Evolutionary conservation across 2,113 vertebrate species (phyloP).

Genomic region (Pangasianodon gigas): DNA sequence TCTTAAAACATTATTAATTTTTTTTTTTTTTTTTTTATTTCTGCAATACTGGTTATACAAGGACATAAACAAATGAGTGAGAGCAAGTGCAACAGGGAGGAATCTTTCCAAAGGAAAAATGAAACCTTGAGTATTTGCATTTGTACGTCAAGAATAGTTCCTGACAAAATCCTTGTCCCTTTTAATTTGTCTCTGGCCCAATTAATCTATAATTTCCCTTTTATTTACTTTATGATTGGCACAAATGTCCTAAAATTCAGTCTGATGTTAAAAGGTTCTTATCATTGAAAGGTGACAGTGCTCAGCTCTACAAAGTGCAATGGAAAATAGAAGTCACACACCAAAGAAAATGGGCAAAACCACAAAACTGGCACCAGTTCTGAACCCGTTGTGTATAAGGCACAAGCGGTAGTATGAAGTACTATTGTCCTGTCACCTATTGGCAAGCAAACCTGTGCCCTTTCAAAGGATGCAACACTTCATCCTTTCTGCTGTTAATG

Average conservation of each 20-base stretch:
- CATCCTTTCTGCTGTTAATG: conserved; percentile 34
- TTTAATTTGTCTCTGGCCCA: neutral
- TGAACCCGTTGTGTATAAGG: conserved; percentile 40
- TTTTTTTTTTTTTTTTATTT: conserved; percentile 64
- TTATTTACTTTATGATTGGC: conserved; percentile 27
- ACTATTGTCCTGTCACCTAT: conserved; percentile 36
- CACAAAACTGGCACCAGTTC: conserved; percentile 50
- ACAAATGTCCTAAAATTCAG: conserved; percentile 13
- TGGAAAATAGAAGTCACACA: conserved; percentile 34
- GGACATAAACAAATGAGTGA: conserved; percentile 48
- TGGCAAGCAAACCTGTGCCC: conserved; percentile 31
- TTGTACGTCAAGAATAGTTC: conserved; percentile 15
- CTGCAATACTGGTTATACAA: conserved; percentile 65
- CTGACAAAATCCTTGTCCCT: conserved; percentile 6
- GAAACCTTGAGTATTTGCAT: conserved; percentile 30
- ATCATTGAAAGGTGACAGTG: conserved; percentile 26
- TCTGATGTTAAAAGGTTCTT: neutral
- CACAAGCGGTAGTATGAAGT: conserved; percentile 29
- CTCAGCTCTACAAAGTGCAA: conserved; percentile 46
- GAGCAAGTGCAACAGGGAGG: conserved; percentile 42
- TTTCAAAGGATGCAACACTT: conserved; percentile 30
- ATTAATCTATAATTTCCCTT: conserved; percentile 39
- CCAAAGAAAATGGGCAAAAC: conserved; percentile 32
- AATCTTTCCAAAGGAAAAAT: conserved; percentile 51
- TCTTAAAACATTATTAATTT: conserved; percentile 64